These are phyloP conservation scores for Physella acuta DNA, from an alignment of 1,140 invertebrate species.

Conservation along the genomic window DNA sequence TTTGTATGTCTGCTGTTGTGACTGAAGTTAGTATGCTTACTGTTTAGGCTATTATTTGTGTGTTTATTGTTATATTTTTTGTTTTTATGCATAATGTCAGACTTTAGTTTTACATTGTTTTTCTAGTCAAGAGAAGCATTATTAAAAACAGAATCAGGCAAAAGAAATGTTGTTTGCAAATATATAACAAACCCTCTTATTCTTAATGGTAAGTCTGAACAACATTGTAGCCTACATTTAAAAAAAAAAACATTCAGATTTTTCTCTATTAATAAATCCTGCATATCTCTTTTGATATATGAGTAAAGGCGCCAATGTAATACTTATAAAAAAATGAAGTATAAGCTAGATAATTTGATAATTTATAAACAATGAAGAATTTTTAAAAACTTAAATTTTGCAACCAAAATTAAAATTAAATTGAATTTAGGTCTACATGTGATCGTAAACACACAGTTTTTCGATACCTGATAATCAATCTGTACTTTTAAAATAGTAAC, in stretches of 20 bases:
- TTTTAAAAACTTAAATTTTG: too few relatives aligned
- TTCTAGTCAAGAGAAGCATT: not conserved
- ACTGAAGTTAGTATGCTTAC: too few relatives aligned
- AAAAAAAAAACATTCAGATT: not conserved
- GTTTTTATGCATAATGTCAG: not conserved
- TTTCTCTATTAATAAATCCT: not conserved
- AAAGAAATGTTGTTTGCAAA: slow-evolving; percentile 16
- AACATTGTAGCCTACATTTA: not conserved
- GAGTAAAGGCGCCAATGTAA: too few relatives aligned
- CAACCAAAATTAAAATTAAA: too few relatives aligned
- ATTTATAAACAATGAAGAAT: too few relatives aligned
- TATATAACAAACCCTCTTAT: slow-evolving; percentile 17
- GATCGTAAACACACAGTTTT: too few relatives aligned
- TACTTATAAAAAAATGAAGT: too few relatives aligned
- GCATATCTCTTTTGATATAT: not conserved
- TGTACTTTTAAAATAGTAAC: too few relatives aligned
- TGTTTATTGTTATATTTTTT: not conserved
- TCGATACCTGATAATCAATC: too few relatives aligned
- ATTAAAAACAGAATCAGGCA: not conserved
- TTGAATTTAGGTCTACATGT: too few relatives aligned
- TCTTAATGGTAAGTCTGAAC: slow-evolving; percentile 11
- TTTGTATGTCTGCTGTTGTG: too few relatives aligned
- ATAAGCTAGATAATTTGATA: too few relatives aligned
- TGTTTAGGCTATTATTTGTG: not conserved
- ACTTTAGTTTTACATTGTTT: not conserved